Evolutionary conservation across 2,888 invertebrate species (phyloP).

Genomic region (Habroteleia sp.): DNA sequence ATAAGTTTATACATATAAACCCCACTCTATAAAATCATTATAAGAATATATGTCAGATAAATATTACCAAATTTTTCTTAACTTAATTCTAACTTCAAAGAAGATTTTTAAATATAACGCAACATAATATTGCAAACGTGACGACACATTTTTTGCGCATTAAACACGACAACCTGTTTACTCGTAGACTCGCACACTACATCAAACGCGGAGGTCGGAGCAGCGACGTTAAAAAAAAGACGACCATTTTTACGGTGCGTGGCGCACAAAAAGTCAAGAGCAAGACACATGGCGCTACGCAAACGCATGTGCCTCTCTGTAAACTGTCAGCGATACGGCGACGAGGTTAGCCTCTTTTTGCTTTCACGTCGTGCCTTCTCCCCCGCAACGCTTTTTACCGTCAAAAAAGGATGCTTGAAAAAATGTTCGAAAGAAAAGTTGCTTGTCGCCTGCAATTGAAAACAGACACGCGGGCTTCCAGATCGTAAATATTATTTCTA

Average conservation of each 20-base stretch:
- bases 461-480: slow-evolving; percentile 15
- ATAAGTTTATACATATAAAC: too few relatives aligned
- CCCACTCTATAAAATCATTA: too few relatives aligned
- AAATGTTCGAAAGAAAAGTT: slow-evolving; percentile 4
- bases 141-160: slow-evolving; percentile 11
- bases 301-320: slow-evolving; percentile 70
- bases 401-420: slow-evolving; percentile 6
- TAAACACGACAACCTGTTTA: slow-evolving; percentile 30
- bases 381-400: slow-evolving; percentile 60
- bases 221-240: slow-evolving; percentile 1
- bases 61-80: too few relatives aligned
- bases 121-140: neutral
- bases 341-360: slow-evolving; percentile 29
- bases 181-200: slow-evolving; percentile 17
- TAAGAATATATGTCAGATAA: too few relatives aligned
- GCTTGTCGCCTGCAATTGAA: neutral
- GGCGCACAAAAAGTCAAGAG: slow-evolving; percentile 54
- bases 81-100: too few relatives aligned
- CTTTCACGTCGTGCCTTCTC: slow-evolving; percentile 54
- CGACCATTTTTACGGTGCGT: slow-evolving; percentile 48
- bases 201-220: slow-evolving; percentile 21
- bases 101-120: slow-evolving; percentile 1
- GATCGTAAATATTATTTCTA: slow-evolving; percentile 37
- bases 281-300: slow-evolving; percentile 74
- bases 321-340: slow-evolving; percentile 73